Evolutionary conservation across 2,888 invertebrate genomes (phyloP), one percentile per base, ranked within the genome.

Genomic region (Stenodera caucasica): DNA sequence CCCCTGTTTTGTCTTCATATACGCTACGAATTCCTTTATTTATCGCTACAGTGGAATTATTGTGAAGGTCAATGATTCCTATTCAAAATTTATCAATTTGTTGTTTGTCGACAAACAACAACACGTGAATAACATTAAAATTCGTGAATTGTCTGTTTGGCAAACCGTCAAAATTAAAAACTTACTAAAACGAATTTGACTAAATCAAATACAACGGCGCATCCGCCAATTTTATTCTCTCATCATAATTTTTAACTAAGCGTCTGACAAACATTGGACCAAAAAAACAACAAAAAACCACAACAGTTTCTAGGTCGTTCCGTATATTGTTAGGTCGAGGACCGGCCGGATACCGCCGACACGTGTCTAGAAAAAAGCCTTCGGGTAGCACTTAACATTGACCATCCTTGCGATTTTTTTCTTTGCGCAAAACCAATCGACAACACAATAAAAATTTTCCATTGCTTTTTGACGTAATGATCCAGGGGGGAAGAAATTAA

Each of bases 341-440:
- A 45, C 45, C 45, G 37, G 15, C 37, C 15, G 37, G 37, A 37
- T 15, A 37, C 15, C 11, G 45, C 15, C 15, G 45, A 45, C 45
- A 45, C 45, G 45, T 45, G 45, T 45, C 45, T 45, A 45, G 45
- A 21, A 11, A 45, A 18, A 45, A 45, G 45, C 45, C 45, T 45
- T 12, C 45, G 21, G 45, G 45, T 40, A 35, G 3, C 21, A 45
- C 21, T 37, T 5, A 45, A 45, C 11, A 9, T 21, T 45, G 45
- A 45, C 21, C 21, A 45, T 45, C 45, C 4, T 45, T 45, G 45
- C 45, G 11, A 40, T 40, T 21, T 18, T 45, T 35, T 14, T 35
- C 5, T 4, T 6, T 14, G 5, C n/a, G n/a, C n/a, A n/a, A n/a
- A n/a, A n/a, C n/a, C n/a, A n/a, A n/a, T n/a, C n/a, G n/a, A n/a